A percentile compares a stretch with the other conserved stretches of the same genome.
Conservation (phyloP, 2,888 invertebrate species). For the Baccha elongata region DNA sequence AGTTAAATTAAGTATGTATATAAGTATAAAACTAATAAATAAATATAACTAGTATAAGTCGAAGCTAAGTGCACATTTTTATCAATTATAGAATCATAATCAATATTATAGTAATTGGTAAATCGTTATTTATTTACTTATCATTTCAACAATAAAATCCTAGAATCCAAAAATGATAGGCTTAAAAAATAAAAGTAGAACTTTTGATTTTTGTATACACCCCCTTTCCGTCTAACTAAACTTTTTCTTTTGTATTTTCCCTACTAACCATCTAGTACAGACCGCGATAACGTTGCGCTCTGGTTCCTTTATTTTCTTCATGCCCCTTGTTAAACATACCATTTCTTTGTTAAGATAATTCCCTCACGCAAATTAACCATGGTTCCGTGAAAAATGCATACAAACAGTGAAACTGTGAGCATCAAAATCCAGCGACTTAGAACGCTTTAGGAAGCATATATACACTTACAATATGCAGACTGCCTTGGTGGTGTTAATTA, state of each 20-base stretch:
- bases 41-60: no score
- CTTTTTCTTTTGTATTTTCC: slow-evolving; percentile 48
- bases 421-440: slow-evolving; percentile 60
- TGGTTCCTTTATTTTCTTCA: slow-evolving; percentile 46
- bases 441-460: slow-evolving; percentile 38
- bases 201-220: slow-evolving; percentile 64
- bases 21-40: no score
- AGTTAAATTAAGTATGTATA: no score
- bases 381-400: slow-evolving; percentile 29
- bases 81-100: no score
- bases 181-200: slow-evolving; percentile 68
- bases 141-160: no score
- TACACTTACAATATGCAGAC: slow-evolving; percentile 5
- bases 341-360: slow-evolving; percentile 29
- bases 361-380: slow-evolving; percentile 56
- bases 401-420: slow-evolving; percentile 12
- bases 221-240: background rate
- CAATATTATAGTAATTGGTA: no score
- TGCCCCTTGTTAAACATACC: slow-evolving; percentile 22
- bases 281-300: slow-evolving; percentile 57
- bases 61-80: no score
- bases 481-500: slow-evolving; percentile 49
- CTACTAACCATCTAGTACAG: slow-evolving; percentile 54
- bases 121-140: no score
- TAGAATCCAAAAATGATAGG: slow-evolving; percentile 1